A percentile compares a stretch with the other conserved stretches of the same genome.
phyloP scores from a whole-genome alignment of 1,140 invertebrate species.

The Myzus persicae region DNA sequence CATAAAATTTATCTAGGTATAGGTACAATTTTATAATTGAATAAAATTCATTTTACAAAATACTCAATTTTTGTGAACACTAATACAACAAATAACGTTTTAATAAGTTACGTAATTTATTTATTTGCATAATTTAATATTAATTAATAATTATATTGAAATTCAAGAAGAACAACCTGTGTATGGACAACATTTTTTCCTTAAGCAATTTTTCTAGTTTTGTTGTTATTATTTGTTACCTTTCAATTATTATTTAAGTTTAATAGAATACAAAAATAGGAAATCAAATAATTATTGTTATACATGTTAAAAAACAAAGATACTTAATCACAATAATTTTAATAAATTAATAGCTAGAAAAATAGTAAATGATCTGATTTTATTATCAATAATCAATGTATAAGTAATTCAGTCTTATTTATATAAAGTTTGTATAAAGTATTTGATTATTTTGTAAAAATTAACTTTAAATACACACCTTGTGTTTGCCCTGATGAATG shows the following conservation, averaged over 20 bases:
- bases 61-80: not conserved
- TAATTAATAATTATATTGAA: no score
- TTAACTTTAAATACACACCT: constrained; percentile 65
- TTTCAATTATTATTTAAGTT: not conserved
- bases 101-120: not conserved
- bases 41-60: not conserved
- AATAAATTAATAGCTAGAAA: not conserved
- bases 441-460: not conserved
- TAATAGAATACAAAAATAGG: not conserved
- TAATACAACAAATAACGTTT: not conserved
- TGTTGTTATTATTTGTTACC: not conserved
- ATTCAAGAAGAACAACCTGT: not conserved
- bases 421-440: not conserved
- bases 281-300: not conserved
- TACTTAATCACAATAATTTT: not conserved
- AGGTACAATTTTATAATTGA: not conserved
- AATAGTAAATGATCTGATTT: not conserved
- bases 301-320: not conserved
- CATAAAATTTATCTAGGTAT: not conserved
- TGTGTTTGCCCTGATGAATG: constrained; percentile 70
- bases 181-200: not conserved
- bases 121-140: no score
- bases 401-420: not conserved
- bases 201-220: not conserved
- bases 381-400: not conserved